Evolutionary conservation across 2,888 invertebrate genomes (phyloP).

Genomic region (Acrocyrtus sp.): DNA sequence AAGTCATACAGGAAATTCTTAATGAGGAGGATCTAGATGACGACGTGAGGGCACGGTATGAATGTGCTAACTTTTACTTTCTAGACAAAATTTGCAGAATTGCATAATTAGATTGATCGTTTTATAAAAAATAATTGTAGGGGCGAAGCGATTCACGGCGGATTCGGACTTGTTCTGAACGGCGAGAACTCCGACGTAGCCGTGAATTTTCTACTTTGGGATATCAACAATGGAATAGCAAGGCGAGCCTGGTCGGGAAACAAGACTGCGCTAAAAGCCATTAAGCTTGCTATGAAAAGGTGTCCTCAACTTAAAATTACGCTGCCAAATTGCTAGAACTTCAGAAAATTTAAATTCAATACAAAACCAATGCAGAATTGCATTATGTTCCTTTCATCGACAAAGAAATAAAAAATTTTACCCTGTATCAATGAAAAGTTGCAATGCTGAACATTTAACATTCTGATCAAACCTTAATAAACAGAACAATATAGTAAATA

Average conservation of each 20-base stretch:
- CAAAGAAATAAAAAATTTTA: too few relatives aligned
- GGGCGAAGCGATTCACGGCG: slow-evolving; percentile 74
- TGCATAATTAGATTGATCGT: too few relatives aligned
- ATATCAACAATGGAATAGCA: slow-evolving; percentile 73
- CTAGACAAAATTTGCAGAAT: too few relatives aligned
- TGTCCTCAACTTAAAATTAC: slow-evolving; percentile 69
- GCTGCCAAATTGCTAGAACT: slow-evolving; percentile 66
- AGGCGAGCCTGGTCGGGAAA: slow-evolving; percentile 72
- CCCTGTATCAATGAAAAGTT: too few relatives aligned
- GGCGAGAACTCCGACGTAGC: slow-evolving; percentile 69
- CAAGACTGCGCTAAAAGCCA: slow-evolving; percentile 69
- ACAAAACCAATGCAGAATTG: too few relatives aligned
- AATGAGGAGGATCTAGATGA: slow-evolving; percentile 66
- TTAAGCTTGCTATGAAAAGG: slow-evolving; percentile 68
- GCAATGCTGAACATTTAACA: too few relatives aligned
- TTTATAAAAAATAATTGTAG: too few relatives aligned
- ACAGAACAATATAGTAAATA: too few relatives aligned
- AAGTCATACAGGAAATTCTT: slow-evolving; percentile 67
- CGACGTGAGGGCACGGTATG: slow-evolving; percentile 69
- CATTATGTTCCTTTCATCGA: too few relatives aligned
- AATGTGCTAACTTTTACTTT: too few relatives aligned
- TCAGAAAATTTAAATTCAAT: too few relatives aligned
- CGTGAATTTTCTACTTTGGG: slow-evolving; percentile 70
- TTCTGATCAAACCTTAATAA: too few relatives aligned
- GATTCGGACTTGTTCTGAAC: slow-evolving; percentile 73